Evolutionary conservation across 2,113 vertebrate species (phyloP).

Genomic region (Struthio camelus): DNA sequence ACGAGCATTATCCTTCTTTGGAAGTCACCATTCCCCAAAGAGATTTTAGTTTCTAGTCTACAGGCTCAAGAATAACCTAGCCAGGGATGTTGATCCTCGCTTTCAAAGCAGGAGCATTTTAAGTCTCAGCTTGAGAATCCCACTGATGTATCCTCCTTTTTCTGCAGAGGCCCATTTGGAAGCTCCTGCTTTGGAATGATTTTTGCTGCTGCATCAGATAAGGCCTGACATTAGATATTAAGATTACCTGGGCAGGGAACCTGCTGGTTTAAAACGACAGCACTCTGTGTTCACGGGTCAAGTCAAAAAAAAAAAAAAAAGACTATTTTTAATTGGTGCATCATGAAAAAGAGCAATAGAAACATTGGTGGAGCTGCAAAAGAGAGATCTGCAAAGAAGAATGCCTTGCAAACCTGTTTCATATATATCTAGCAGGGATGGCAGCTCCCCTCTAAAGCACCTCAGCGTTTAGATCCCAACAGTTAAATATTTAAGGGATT

Average conservation of each 20-base stretch:
- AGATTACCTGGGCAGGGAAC: neutral
- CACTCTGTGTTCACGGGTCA: neutral
- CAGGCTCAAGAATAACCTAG: neutral
- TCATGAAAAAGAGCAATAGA: neutral
- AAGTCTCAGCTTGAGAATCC: neutral
- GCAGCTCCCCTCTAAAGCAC: neutral
- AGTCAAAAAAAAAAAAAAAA: neutral
- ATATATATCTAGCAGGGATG: neutral
- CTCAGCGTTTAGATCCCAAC: neutral
- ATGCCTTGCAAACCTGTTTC: neutral
- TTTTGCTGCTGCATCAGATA: neutral
- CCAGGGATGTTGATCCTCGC: neutral
- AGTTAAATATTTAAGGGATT: neutral
- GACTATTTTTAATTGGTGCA: neutral
- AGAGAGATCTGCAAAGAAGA: neutral
- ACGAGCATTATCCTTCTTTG: neutral
- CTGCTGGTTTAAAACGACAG: neutral
- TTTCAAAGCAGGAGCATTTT: neutral
- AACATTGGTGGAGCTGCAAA: neutral
- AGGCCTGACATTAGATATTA: neutral
- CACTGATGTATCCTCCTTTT: neutral
- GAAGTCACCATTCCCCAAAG: neutral
- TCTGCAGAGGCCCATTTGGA: neutral
- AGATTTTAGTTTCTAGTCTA: neutral
- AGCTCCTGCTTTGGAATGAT: neutral